Evolutionary conservation across 2,888 invertebrate species (phyloP).

Genomic region (Agonum fuliginosum): DNA sequence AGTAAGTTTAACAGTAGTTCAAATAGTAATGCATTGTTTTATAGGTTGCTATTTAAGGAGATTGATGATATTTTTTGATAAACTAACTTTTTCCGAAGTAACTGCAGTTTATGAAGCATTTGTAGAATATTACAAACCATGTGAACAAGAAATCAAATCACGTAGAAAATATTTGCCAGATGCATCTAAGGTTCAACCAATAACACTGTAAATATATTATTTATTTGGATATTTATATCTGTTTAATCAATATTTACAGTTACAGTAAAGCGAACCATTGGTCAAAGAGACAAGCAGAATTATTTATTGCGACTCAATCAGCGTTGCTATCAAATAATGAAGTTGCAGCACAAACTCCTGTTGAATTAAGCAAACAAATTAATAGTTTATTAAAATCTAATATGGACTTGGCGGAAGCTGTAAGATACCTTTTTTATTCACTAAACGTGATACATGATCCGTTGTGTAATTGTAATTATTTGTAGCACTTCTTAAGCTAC

Average conservation of each 20-base stretch:
- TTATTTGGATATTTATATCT: background rate
- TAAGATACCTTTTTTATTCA: slow-evolving; percentile 70
- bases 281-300: slow-evolving; percentile 92
- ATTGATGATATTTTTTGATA: slow-evolving; percentile 87
- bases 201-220: slow-evolving; percentile 34
- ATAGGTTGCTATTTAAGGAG: slow-evolving; percentile 88
- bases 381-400: slow-evolving; percentile 83
- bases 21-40: slow-evolving; percentile 62
- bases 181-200: slow-evolving; percentile 8
- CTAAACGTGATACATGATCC: no score
- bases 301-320: slow-evolving; percentile 91
- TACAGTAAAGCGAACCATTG: slow-evolving; percentile 80
- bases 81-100: slow-evolving; percentile 88
- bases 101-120: slow-evolving; percentile 84
- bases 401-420: slow-evolving; percentile 88
- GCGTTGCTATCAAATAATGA: slow-evolving; percentile 88
- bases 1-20: background rate
- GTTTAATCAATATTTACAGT: slow-evolving; percentile 62
- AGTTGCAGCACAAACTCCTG: slow-evolving; percentile 84
- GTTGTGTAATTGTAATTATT: slow-evolving; percentile 64
- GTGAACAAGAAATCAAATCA: slow-evolving; percentile 51
- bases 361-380: slow-evolving; percentile 84
- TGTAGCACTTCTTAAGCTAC: slow-evolving; percentile 92
- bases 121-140: slow-evolving; percentile 79
- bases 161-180: slow-evolving; percentile 26